Evolutionary conservation across 2,888 invertebrate species (phyloP).

Genomic region (Xylocampa areola): DNA sequence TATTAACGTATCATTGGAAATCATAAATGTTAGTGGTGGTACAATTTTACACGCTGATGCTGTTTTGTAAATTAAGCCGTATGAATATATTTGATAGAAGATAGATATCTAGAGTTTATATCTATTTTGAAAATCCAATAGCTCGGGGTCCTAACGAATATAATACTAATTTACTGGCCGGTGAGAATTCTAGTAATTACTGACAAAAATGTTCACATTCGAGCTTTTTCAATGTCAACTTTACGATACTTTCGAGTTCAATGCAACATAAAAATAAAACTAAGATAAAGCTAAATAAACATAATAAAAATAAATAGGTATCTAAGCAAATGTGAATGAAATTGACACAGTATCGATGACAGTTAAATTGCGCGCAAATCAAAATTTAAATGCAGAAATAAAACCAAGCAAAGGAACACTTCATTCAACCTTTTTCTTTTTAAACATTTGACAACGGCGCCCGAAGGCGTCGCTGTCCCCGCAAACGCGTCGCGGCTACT

Average conservation of each 20-base stretch:
- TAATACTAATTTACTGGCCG: background rate
- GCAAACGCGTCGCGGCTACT: constrained; percentile 67
- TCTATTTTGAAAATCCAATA: background rate
- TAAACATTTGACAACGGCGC: constrained; percentile 69
- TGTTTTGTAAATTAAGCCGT: constrained; percentile 20
- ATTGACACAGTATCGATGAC: background rate
- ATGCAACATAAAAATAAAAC: background rate
- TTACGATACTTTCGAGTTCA: background rate
- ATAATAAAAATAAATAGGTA: no score
- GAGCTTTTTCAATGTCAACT: background rate
- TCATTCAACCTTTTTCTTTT: constrained; percentile 58
- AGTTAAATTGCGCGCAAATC: background rate
- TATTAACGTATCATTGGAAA: constrained; percentile 29
- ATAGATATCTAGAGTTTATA: background rate
- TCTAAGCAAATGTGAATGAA: no score
- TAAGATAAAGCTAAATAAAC: no score
- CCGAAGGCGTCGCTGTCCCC: constrained; percentile 65
- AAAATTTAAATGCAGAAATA: constrained; percentile 19
- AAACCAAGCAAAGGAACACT: constrained; percentile 37
- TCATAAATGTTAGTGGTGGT: constrained; percentile 24
- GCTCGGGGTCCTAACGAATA: no score
- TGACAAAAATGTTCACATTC: background rate
- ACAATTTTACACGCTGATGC: constrained; percentile 53
- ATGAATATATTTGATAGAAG: constrained; percentile 21
- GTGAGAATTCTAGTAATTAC: background rate